Conservation (phyloP, 2,888 invertebrate species). For the Gymnoscelis rufifasciata region DNA sequence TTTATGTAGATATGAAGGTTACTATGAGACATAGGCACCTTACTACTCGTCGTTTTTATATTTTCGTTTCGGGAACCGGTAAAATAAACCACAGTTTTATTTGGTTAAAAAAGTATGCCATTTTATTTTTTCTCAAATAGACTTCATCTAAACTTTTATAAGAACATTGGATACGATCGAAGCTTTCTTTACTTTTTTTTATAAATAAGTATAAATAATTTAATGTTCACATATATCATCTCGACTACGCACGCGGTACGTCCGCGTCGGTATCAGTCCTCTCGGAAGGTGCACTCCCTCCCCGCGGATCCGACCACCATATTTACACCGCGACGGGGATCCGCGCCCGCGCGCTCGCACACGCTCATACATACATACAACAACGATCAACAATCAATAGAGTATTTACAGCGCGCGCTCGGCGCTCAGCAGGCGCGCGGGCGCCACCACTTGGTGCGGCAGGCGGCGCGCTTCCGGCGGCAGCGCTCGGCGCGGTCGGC, state of each 20-base stretch:
- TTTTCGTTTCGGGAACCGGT: no score
- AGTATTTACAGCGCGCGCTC: constrained; percentile 70
- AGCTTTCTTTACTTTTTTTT: constrained; percentile 78
- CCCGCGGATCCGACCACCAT: no score
- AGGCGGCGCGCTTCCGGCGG: constrained; percentile 83
- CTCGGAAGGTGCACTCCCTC: no score
- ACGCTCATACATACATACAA: constrained; percentile 70
- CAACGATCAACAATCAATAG: constrained; percentile 79
- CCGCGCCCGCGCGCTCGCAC: constrained; percentile 56
- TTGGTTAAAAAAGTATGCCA: constrained; percentile 80
- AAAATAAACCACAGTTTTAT: no score
- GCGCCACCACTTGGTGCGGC: constrained; percentile 71
- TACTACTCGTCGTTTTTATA: no score
- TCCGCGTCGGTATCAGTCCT: no score
- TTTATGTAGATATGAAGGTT: no score
- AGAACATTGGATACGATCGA: constrained; percentile 80
- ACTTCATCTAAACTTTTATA: constrained; percentile 80
- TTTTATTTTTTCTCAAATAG: constrained; percentile 79
- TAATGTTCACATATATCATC: constrained; percentile 78
- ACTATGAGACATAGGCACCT: no score
- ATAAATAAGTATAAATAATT: constrained; percentile 80
- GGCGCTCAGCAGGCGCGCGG: constrained; percentile 67
- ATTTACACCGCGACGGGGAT: constrained; percentile 80
- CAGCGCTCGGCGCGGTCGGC: constrained; percentile 84
- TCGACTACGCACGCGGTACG: constrained; percentile 78